These are phyloP conservation scores for Protonemura montana DNA, from an alignment of 2,888 invertebrate species.

Conservation along the genomic window DNA sequence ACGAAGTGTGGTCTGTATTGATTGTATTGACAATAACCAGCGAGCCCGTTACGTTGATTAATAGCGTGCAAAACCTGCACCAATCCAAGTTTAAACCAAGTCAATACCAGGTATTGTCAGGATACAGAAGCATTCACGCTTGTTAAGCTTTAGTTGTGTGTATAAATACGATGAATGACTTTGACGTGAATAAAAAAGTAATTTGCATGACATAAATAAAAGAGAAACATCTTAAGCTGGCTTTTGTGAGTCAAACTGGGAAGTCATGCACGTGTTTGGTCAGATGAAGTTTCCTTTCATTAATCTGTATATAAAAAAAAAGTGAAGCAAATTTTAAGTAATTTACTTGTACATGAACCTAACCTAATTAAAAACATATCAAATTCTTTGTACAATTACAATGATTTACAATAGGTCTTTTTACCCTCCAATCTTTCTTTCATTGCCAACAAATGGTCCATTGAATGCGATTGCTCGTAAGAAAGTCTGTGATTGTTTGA, in stretches of 20 bases:
- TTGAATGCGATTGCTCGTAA: too few relatives aligned
- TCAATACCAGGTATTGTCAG: too few relatives aligned
- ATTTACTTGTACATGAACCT: background rate
- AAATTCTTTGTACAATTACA: background rate
- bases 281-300: background rate
- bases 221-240: background rate
- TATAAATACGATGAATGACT: background rate
- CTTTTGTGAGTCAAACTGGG: background rate
- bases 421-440: background rate
- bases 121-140: too few relatives aligned
- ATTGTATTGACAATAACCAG: background rate
- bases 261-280: background rate
- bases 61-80: too few relatives aligned
- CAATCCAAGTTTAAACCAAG: too few relatives aligned
- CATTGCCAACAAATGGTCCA: too few relatives aligned
- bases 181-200: background rate
- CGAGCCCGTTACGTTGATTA: too few relatives aligned
- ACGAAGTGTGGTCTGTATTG: slow-evolving; percentile 25
- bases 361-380: slow-evolving; percentile 1
- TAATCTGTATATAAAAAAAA: background rate
- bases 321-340: background rate
- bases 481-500: too few relatives aligned
- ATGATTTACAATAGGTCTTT: background rate
- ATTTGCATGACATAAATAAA: background rate
- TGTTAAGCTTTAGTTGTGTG: too few relatives aligned